Evolutionary conservation across 2,113 vertebrate genomes (phyloP).

Genomic region (Axis porcinus): DNA sequence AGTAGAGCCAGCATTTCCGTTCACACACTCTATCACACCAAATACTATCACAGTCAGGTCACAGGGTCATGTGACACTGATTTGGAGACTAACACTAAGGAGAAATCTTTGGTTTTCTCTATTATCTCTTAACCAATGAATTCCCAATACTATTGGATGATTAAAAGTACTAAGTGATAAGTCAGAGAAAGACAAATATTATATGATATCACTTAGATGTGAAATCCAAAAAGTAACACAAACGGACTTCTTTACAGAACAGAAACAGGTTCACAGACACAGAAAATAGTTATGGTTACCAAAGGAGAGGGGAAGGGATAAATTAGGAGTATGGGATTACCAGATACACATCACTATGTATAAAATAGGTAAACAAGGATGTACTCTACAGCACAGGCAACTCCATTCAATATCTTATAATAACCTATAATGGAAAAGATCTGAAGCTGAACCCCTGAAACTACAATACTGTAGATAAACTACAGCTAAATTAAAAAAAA

Average conservation of each 20-base stretch:
- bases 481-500: background rate
- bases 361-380: background rate
- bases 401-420: background rate
- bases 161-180: background rate
- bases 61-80: background rate
- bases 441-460: background rate
- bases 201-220: background rate
- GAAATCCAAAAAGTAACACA: background rate
- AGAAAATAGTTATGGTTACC: background rate
- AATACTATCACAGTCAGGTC: background rate
- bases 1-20: background rate
- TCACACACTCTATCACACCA: background rate
- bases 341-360: background rate
- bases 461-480: background rate
- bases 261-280: background rate
- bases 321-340: background rate
- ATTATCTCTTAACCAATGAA: background rate
- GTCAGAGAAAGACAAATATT: background rate
- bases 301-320: background rate
- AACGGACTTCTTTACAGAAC: background rate
- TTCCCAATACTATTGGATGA: background rate
- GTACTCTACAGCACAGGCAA: background rate
- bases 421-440: background rate
- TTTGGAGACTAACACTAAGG: background rate
- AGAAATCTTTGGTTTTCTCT: conserved; percentile 5